Evolutionary conservation across 1,140 invertebrate genomes (phyloP), one percentile per base, ranked within the genome.

Genomic region (Zeugodacus cucurbitae): DNA sequence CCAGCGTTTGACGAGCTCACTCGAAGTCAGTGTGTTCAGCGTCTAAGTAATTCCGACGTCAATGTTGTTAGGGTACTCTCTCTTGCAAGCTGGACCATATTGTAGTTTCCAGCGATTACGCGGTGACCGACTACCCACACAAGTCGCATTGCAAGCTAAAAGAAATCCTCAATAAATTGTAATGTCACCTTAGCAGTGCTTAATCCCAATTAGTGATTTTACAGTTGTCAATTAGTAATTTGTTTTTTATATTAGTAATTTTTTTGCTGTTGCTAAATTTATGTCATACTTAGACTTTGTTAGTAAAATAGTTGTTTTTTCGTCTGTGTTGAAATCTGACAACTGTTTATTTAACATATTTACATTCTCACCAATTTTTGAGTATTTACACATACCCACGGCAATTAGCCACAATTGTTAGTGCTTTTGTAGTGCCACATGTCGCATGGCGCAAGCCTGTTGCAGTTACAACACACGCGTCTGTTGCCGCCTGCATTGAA

Each of bases 331-430:
- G 85, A 29, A 86, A 59, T 86, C 10, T 86, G 85, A 59, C 85
- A 86, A 54, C 85, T 86, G 29, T 8, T 82, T 44, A 20, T 78
- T 78, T 26, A n/a, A n/a, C n/a, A n/a, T n/a, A 17, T 29, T 78
- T 37, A 41, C 4, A 17, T 44, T 86, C 26, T 67, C 29, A 26
- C 10, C 64, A 17, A 11, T 34, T 1, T 74, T 74, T 74, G 22
- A 1, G 2, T 6, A 74, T 74, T 74, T 41, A 74, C 67, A 74
- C 11, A 74, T 74, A 74, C 34, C 26, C 64, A 34, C 48, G 10
- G 86, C 86, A 87, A 87, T 87, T 87, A 87, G 86, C 86, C 64
- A 87, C 86, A 44, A 87, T 67, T 87, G 86, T 87, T 87, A 64
- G 32, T 20, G 37, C 5, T 87, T 87, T 48, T 67, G 54, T 87